Evolutionary conservation across 1,140 invertebrate species (phyloP), one percentile per base, ranked within the genome.

Genomic region (Plutomurus gul): DNA sequence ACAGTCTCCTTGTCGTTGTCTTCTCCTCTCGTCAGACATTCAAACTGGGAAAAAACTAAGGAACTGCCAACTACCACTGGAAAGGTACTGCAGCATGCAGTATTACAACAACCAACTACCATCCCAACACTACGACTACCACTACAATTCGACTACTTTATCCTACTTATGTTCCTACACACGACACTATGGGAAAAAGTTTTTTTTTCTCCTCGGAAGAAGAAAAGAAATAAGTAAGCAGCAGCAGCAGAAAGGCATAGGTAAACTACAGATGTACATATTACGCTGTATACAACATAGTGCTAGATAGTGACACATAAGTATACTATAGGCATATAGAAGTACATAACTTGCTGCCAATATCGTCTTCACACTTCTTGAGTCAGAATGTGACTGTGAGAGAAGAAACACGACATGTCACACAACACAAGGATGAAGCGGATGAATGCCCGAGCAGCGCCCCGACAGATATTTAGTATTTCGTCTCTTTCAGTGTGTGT

Each of bases 21-120:
- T 73, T 73, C 70, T 73, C 70, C 36, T 73, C 40, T 73, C 37
- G 37, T 73, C 37, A 43, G 70, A 65, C 56, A 65, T 65, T 65
- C 56, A 65, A 65, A 65, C 56, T n/a, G n/a, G 36, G 56, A 65
- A 65, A 65, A 65, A 65, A 65, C 56, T 65, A 65, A 65, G 56
- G 36, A 65, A 65, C 56, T 65, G 56, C 56, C 56, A 65, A 65
- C 27, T 65, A 30, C 56, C 56, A 65, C 1, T 13, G 16, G 18
- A 65, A 65, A 65, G n/a, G 36, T 36, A 65, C 25, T 56, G 20
- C 46, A 18, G 1, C 46, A 49, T 1, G n/a, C 46, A 20, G 30
- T 51, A 51, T 51, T 22, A 51, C 13, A 51, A 51, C 20, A 51
- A 51, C 47, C 25, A 51, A 51, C 20, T 51, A 51, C 4, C 7